Percentiles rank a stretch among this genome's conserved stretches.
These are phyloP conservation scores for Drosophila meridionalis DNA, from an alignment of 2,888 invertebrate genomes.

Conservation along the genomic window DNA sequence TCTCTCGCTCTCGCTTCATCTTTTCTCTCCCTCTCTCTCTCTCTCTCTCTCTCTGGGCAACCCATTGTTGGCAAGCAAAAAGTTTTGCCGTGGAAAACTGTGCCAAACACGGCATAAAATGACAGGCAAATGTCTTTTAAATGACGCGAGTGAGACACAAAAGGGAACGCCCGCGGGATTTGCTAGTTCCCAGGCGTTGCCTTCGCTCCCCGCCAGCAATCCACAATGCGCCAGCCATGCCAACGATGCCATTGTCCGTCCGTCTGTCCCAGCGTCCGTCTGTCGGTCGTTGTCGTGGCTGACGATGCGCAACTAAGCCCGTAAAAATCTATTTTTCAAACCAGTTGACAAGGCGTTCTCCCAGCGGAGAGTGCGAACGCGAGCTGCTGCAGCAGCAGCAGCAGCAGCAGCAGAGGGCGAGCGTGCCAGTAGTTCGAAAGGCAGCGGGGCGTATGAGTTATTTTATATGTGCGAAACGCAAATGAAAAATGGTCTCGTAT, in stretches of 20 bases:
- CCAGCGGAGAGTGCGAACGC: conserved; percentile 4
- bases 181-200: conserved; percentile 28
- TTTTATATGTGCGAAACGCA: conserved; percentile 55
- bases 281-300: conserved; percentile 56
- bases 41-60: conserved; percentile 15
- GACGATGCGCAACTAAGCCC: conserved; percentile 79
- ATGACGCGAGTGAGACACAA: conserved; percentile 82
- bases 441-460: conserved; percentile 44
- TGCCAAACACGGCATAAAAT: conserved; percentile 82
- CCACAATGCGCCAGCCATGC: conserved; percentile 60
- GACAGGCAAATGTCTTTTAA: conserved; percentile 83
- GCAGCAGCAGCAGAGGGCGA: not conserved
- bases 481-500: conserved; percentile 57
- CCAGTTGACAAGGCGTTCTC: conserved; percentile 74
- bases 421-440: conserved; percentile 39
- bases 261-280: conserved; percentile 32
- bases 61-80: conserved; percentile 66
- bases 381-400: too few species aligned
- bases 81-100: conserved; percentile 67
- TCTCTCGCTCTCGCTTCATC: not conserved
- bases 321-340: conserved; percentile 80
- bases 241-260: conserved; percentile 55
- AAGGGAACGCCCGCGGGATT: conserved; percentile 79
- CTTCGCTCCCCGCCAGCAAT: conserved; percentile 11
- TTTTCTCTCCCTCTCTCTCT: conserved; percentile 1